Evolutionary conservation across 2,888 invertebrate species (phyloP).

Genomic region (Ceratothoa steindachneri): DNA sequence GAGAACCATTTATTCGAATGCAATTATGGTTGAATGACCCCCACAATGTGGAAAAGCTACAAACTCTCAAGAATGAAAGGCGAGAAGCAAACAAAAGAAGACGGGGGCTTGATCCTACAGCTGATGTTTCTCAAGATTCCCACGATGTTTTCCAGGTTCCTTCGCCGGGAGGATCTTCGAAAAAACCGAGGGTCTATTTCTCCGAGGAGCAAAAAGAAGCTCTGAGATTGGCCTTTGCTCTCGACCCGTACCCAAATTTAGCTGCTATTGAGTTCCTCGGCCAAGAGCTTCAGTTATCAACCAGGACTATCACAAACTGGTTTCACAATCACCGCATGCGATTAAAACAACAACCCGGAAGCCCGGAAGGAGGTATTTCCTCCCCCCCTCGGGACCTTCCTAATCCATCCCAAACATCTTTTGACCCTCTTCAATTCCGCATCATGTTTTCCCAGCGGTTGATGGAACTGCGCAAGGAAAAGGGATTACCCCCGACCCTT

Average conservation of each 20-base stretch:
- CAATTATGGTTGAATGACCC: constrained; percentile 94
- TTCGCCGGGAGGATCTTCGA: constrained; percentile 63
- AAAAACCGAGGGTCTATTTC: constrained; percentile 92
- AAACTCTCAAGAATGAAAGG: constrained; percentile 61
- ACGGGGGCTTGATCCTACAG: constrained; percentile 58
- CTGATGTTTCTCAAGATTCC: constrained; percentile 43
- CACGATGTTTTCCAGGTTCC: constrained; percentile 44
- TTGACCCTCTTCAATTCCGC: constrained; percentile 88
- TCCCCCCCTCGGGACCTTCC: constrained; percentile 25
- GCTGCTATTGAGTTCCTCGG: constrained; percentile 94
- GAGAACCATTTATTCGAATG: constrained; percentile 94
- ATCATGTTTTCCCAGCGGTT: constrained; percentile 81
- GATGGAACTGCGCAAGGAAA: constrained; percentile 77
- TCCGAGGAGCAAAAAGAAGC: constrained; percentile 98
- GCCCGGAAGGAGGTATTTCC: constrained; percentile 27
- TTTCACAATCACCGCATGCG: constrained; percentile 99
- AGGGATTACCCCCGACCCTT: constrained; percentile 37
- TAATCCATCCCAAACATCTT: constrained; percentile 52
- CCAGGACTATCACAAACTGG: constrained; percentile 98
- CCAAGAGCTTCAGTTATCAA: constrained; percentile 80
- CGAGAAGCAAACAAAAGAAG: constrained; percentile 86
- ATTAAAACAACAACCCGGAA: constrained; percentile 70
- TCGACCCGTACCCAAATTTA: constrained; percentile 96
- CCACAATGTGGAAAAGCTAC: constrained; percentile 83
- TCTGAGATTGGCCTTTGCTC: constrained; percentile 82